These are phyloP conservation scores for Asteroscopus sphinx DNA, from an alignment of 2,888 invertebrate genomes.

Conservation along the genomic window DNA sequence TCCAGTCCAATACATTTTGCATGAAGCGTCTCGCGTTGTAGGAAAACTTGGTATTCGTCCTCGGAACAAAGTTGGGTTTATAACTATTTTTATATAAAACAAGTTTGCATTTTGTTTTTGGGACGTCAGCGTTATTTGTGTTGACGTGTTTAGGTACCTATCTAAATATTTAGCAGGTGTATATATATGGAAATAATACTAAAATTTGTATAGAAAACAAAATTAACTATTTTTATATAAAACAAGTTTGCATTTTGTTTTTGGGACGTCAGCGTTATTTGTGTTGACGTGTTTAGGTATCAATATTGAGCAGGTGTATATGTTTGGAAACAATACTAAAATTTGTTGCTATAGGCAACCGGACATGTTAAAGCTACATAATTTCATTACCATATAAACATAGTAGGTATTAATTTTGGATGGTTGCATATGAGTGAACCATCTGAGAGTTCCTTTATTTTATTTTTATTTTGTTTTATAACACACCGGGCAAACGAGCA, in stretches of 20 bases:
- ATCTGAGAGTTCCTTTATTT: no score
- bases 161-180: conserved; percentile 33
- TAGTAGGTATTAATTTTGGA: no score
- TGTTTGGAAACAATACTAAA: background rate
- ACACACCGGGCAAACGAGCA: no score
- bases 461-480: no score
- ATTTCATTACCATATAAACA: no score
- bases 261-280: conserved; percentile 37
- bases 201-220: conserved; percentile 4
- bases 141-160: conserved; percentile 13
- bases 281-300: conserved; percentile 13
- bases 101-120: conserved; percentile 40
- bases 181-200: background rate
- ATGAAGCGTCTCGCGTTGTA: conserved; percentile 76
- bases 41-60: conserved; percentile 64
- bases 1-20: conserved; percentile 81
- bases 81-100: conserved; percentile 68
- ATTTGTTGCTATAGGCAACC: no score
- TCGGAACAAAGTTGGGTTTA: conserved; percentile 64
- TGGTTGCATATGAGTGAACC: no score
- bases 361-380: no score
- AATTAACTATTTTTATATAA: background rate
- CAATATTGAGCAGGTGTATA: conserved; percentile 34
- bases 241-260: conserved; percentile 19
- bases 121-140: conserved; percentile 38